phyloP scores from a whole-genome alignment of 2,113 vertebrate species.

The Apodemus sylvaticus region DNA sequence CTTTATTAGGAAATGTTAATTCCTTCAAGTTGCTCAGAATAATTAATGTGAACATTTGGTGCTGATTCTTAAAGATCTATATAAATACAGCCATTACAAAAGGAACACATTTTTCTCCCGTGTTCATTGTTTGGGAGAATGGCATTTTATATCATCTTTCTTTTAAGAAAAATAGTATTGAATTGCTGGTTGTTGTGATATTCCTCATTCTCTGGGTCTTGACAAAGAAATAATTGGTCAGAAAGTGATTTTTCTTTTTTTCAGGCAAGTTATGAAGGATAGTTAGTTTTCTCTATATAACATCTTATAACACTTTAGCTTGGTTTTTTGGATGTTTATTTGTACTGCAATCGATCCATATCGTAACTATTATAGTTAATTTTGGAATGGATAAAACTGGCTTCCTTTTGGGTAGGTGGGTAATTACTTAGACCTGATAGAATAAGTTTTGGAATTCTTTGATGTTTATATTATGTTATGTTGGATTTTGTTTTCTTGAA shows the following conservation, averaged over 20 bases:
- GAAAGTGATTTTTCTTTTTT: conserved; percentile 24
- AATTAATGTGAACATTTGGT: conserved; percentile 70
- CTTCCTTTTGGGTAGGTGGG: neutral
- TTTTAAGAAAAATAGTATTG: conserved; percentile 25
- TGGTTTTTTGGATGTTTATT: conserved; percentile 40
- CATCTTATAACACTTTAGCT: neutral
- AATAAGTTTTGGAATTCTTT: conserved; percentile 24
- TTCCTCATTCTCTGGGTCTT: conserved; percentile 41
- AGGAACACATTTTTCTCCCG: conserved; percentile 56
- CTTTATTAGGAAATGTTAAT: conserved; percentile 63
- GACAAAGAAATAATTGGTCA: conserved; percentile 44
- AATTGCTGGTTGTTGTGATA: conserved; percentile 47
- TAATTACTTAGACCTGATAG: conserved; percentile 12
- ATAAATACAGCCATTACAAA: conserved; percentile 47
- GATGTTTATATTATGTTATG: conserved; percentile 11
- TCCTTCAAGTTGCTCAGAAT: conserved; percentile 59
- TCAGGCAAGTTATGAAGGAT: conserved; percentile 14
- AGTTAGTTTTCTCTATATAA: neutral
- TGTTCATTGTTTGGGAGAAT: conserved; percentile 27
- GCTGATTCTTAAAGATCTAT: conserved; percentile 56
- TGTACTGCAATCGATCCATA: neutral
- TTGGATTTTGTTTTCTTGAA: conserved; percentile 19
- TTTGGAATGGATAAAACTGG: neutral
- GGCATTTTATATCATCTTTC: conserved; percentile 48
- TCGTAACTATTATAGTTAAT: neutral